Evolutionary conservation across 2,113 vertebrate species (phyloP).

Genomic region (Rattus rattus): DNA sequence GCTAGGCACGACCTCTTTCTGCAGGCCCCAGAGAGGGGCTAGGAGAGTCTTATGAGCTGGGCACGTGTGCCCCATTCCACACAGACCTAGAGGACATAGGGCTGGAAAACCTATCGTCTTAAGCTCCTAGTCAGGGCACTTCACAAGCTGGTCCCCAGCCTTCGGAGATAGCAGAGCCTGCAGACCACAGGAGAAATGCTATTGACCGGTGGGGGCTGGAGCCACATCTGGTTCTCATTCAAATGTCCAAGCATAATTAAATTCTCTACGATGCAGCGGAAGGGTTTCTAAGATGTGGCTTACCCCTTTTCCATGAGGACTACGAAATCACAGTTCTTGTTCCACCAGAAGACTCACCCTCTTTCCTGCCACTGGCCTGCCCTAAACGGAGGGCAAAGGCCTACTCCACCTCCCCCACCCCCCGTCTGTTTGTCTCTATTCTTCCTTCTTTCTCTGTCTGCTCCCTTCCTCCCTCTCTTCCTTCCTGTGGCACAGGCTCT

Average conservation of each 20-base stretch:
- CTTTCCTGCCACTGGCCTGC: background rate
- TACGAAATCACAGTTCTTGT: constrained; percentile 86
- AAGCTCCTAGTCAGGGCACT: constrained; percentile 80
- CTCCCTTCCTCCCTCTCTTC: too few relatives aligned
- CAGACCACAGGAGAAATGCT: constrained; percentile 85
- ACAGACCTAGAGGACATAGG: background rate
- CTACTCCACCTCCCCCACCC: background rate
- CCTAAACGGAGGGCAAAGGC: background rate
- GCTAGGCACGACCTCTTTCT: background rate
- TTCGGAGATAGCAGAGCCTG: constrained; percentile 85
- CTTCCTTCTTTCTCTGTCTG: background rate
- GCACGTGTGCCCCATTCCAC: background rate
- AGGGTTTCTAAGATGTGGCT: constrained; percentile 89
- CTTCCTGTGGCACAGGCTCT: background rate
- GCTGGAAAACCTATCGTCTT: background rate
- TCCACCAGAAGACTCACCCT: constrained; percentile 29
- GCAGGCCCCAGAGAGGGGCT: background rate
- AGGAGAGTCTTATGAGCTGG: background rate
- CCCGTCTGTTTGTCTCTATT: background rate
- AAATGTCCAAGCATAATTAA: constrained; percentile 89
- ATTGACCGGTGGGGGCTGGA: constrained; percentile 81
- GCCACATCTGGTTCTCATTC: constrained; percentile 91
- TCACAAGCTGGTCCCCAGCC: constrained; percentile 79
- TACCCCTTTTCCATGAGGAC: constrained; percentile 85
- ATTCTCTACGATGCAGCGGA: constrained; percentile 86